phyloP scores from a whole-genome alignment of 2,113 vertebrate genomes.

The Indicator maculatus region DNA sequence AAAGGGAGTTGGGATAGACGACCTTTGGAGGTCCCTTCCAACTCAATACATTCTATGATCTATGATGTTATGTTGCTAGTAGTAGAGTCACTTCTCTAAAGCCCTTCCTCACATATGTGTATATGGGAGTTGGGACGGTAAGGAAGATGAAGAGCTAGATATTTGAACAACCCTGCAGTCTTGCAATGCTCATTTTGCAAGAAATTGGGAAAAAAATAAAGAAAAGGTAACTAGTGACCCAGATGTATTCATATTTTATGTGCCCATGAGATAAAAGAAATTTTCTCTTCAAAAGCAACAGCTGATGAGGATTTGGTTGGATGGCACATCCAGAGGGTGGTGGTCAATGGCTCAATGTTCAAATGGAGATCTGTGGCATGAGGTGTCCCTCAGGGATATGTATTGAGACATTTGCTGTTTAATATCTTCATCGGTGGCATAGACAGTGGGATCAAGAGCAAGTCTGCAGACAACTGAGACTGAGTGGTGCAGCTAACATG shows the following conservation, averaged over 20 bases:
- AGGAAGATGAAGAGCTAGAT: neutral
- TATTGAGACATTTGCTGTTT: neutral
- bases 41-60: too few relatives aligned
- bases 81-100: neutral
- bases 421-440: neutral
- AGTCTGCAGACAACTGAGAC: too few relatives aligned
- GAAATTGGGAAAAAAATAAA: neutral
- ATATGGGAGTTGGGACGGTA: neutral
- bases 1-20: too few relatives aligned
- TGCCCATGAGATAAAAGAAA: neutral
- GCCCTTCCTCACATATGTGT: neutral
- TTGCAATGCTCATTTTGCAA: neutral
- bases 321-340: neutral
- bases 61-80: neutral
- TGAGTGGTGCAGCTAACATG: too few relatives aligned
- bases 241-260: neutral
- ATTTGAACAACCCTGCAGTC: neutral
- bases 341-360: neutral
- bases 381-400: neutral
- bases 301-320: neutral
- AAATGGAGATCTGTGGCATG: neutral
- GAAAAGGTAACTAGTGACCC: neutral
- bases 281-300: neutral
- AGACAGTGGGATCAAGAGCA: too few relatives aligned
- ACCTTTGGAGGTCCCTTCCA: too few relatives aligned